Evolutionary conservation across 2,888 invertebrate genomes (phyloP), one percentile per base, ranked within the genome.

Genomic region (Volucella inflata): DNA sequence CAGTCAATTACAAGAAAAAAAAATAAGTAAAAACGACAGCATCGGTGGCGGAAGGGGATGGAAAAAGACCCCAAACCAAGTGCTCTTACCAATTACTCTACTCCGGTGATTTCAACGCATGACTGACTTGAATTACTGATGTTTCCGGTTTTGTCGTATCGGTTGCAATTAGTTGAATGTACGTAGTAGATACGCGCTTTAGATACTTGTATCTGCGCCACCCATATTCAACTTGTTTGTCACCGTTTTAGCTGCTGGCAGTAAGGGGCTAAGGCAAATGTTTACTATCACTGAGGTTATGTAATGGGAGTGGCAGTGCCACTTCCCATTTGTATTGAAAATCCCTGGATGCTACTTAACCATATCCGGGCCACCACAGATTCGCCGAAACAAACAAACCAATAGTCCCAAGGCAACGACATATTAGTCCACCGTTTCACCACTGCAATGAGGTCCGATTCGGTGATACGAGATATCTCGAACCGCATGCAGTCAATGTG

Each of bases 111-210:
- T 75, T 77, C 79, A 71, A 87, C 77, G 87, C 81, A 79, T 87
- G 87, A 87, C 87, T 81, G 87, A 74, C 68, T 87, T 84, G 80
- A 87, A 78, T 87, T 87, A 84, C 75, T 80, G 84, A 87, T 78
- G 87, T 79, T 87, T 87, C 87, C 87, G 87, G 87, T 84, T 87
- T 84, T 77, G 77, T 84, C 80, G 67, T 80, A 84, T 84, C 71
- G 71, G 84, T 80, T 75, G 84, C 80, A 84, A 84, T 84, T 84
- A 84, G 75, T 62, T 60, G 71, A 64, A 40, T 50, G 38, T 50
- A 59, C 50, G 50, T 38, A 46, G 21, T 10, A 60, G 44, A 57
- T 57, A 55, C 60, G 30, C 38, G 30, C 55, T 12, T 30, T n/a
- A 46, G 14, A 53, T 42, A 65, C 60, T 59, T 46, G 51, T 82